Base-by-base conservation (phyloP, 2,888 invertebrate genomes). In the Lathronympha strigana region DNA sequence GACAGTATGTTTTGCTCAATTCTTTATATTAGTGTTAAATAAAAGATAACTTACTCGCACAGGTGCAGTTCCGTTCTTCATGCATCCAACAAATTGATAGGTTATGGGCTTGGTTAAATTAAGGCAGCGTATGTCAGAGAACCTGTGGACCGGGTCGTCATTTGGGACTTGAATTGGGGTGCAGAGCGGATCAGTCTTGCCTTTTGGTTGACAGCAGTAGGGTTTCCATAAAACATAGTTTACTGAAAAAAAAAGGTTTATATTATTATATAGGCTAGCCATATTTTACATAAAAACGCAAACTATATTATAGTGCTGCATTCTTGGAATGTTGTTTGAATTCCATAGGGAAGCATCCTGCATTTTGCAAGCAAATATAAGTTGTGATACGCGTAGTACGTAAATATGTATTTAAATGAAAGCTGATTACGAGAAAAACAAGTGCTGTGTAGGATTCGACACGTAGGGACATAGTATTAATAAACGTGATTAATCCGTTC, bases 31-130 rank as follows among this genome's bases (percentile, higher is more conserved):
- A n/a, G n/a, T n/a, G n/a, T n/a, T 19, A 43, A 17, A 17, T 23
- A 6, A 21, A 17, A 25, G 17, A 19, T 1, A 25, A 40, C 54
- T 47, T 19, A 61, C 60, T 38, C 60, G 17, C 49, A 47, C 58
- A 5, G 58, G 58, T 11, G 11, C 15, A 23, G 58, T 58, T 36
- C 36, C 58, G 15, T 58, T 45, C 9, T 4, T 28, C 4, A 28
- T 2, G 36, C 60, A 61, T 1, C 60, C 60, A 36, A 8, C 17
- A 6, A 38, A 28, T 40, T 61, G 60, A 19, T 50, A 61, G n/a
- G 60, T 61, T 11, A 25, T 40, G 4, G 60, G 60, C 19, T 9
- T 50, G n/a, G 60, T 61, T 36, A 61, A 17, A 38, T 61, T 61
- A 13, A 61, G 36, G 28, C 60, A 61, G 6, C 50, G 50, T 23